These are phyloP conservation scores for Toxotes lorentzi DNA, from an alignment of 2,797 vertebrate genomes.

Conservation along the genomic window DNA sequence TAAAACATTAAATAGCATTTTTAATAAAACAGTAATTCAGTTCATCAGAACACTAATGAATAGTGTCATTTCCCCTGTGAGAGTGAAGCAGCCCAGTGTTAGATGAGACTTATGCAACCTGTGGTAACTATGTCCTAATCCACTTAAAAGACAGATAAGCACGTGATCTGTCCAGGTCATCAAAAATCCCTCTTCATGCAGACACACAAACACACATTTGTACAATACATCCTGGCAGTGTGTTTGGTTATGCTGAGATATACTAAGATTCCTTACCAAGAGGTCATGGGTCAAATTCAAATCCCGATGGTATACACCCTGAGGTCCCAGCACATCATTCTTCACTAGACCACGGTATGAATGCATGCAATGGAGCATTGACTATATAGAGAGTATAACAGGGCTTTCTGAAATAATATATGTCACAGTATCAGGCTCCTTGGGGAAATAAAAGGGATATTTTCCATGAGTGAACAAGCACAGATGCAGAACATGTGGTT, in stretches of 20 bases:
- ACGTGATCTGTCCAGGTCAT: slow-evolving; percentile 22
- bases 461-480: neutral
- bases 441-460: neutral
- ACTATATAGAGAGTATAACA: neutral
- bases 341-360: neutral
- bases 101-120: slow-evolving; percentile 33
- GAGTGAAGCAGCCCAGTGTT: slow-evolving; percentile 20
- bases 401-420: slow-evolving; percentile 8
- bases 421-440: neutral
- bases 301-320: neutral
- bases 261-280: neutral
- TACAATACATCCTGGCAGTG: neutral
- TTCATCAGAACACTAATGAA: no score
- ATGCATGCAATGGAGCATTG: neutral
- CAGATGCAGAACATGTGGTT: neutral
- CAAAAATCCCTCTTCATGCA: slow-evolving; percentile 27
- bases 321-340: neutral
- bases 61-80: neutral
- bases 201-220: slow-evolving; percentile 16
- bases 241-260: neutral
- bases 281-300: no score
- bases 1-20: no score
- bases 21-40: no score
- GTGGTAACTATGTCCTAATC: slow-evolving; percentile 45
- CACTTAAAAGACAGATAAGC: slow-evolving; percentile 51